Percentiles rank a stretch among this genome's conserved stretches.
phyloP scores from a whole-genome alignment of 2,888 invertebrate species.

The Electrophaes corylata region DNA sequence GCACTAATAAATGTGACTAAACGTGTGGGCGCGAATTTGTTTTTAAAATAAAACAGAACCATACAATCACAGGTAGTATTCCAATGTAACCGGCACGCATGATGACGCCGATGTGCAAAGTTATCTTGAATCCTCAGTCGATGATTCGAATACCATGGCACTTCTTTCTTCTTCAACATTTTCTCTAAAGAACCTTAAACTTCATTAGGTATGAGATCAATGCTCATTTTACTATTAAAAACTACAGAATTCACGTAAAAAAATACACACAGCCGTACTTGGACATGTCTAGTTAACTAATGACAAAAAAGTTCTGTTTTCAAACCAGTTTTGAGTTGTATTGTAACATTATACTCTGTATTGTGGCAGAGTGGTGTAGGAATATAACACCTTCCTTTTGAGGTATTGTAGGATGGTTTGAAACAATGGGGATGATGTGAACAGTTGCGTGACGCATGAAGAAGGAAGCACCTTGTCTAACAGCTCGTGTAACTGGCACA shows the following conservation, averaged over 20 bases:
- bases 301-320: slow-evolving; percentile 53
- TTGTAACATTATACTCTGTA: slow-evolving; percentile 23
- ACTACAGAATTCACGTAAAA: slow-evolving; percentile 31
- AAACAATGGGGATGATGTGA: slow-evolving; percentile 54
- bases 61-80: slow-evolving; percentile 74
- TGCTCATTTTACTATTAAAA: slow-evolving; percentile 44
- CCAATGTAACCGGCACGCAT: slow-evolving; percentile 72
- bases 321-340: slow-evolving; percentile 59
- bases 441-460: slow-evolving; percentile 45
- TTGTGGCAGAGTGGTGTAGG: slow-evolving; percentile 40
- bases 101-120: slow-evolving; percentile 64
- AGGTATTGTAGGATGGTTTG: slow-evolving; percentile 47
- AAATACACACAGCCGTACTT: slow-evolving; percentile 38
- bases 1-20: too few species aligned
- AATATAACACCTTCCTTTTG: slow-evolving; percentile 58
- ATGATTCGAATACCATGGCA: slow-evolving; percentile 74
- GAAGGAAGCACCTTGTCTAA: slow-evolving; percentile 47
- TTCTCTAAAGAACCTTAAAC: slow-evolving; percentile 42
- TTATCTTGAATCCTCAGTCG: slow-evolving; percentile 71
- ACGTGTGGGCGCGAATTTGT: background rate
- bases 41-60: slow-evolving; percentile 32
- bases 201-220: slow-evolving; percentile 39
- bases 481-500: slow-evolving; percentile 27
- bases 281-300: slow-evolving; percentile 53
- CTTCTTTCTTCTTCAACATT: slow-evolving; percentile 79